Percentiles rank a stretch among this genome's conserved stretches.
Conservation (phyloP, 2,797 vertebrate species). For the Gorsachius magnificus region DNA sequence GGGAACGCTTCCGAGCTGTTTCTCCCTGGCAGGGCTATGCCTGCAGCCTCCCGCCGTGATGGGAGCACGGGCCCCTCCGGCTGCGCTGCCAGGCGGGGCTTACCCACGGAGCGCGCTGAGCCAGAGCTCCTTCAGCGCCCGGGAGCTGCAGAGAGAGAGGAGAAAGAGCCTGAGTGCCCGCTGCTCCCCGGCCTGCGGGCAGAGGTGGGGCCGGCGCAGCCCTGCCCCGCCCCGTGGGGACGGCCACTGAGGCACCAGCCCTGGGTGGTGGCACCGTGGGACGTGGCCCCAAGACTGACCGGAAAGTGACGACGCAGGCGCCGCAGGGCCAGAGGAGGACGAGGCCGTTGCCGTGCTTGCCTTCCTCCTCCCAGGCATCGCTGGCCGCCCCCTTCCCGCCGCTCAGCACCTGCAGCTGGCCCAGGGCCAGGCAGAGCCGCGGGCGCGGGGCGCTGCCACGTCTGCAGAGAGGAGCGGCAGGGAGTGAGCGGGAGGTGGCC, state of each 20-base stretch:
- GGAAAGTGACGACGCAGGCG: neutral
- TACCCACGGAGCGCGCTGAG: neutral
- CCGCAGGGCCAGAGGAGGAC: neutral
- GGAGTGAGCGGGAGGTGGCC: neutral
- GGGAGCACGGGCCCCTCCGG: neutral
- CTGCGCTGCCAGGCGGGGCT: neutral
- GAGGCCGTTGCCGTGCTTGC: neutral
- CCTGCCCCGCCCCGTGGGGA: neutral
- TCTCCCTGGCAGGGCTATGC: fast-evolving
- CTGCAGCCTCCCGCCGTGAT: neutral
- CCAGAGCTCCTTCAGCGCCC: neutral
- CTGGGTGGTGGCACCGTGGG: too few species aligned
- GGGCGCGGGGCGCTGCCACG: neutral
- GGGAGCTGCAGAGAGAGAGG: neutral
- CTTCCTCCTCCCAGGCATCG: neutral
- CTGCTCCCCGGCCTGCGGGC: neutral
- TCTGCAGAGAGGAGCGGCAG: neutral
- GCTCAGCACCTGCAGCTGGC: neutral
- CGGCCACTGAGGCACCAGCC: neutral
- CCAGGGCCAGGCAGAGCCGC: neutral
- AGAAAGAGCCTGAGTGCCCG: neutral
- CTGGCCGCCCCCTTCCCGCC: neutral
- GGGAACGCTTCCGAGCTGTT: neutral
- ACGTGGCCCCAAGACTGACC: neutral
- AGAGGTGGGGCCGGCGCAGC: neutral